phyloP scores from a whole-genome alignment of 2,113 vertebrate genomes.

The Xiphias gladius region DNA sequence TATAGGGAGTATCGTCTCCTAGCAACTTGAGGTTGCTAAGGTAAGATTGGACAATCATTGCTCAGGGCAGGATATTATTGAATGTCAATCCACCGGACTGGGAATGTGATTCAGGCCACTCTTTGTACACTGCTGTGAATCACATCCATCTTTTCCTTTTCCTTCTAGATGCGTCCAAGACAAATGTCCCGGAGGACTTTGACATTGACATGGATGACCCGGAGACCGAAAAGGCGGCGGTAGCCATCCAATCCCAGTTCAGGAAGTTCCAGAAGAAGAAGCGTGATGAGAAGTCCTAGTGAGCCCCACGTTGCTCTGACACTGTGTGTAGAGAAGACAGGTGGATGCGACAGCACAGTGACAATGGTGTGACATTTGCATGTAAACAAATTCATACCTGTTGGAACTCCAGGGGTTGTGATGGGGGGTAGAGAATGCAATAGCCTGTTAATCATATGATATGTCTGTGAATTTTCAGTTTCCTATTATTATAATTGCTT shows the following conservation, averaged over 20 bases:
- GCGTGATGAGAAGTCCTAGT: slow-evolving; percentile 91
- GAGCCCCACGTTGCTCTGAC: slow-evolving; percentile 87
- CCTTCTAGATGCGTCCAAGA: slow-evolving; percentile 91
- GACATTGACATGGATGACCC: slow-evolving; percentile 98
- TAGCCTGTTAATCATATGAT: slow-evolving; percentile 79
- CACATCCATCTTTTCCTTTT: slow-evolving; percentile 38
- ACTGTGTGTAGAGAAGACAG: slow-evolving; percentile 78
- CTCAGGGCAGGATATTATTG: background rate
- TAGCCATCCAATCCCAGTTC: slow-evolving; percentile 99
- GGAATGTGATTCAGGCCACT: background rate
- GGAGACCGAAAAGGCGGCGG: slow-evolving; percentile 96
- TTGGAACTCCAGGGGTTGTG: slow-evolving; percentile 71
- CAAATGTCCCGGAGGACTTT: slow-evolving; percentile 92
- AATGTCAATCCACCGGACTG: no score
- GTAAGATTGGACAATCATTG: background rate
- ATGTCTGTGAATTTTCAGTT: slow-evolving; percentile 78
- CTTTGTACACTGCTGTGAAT: background rate
- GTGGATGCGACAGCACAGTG: slow-evolving; percentile 84
- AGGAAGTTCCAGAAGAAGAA: slow-evolving; percentile 99
- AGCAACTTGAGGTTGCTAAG: background rate
- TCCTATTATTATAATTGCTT: slow-evolving; percentile 65
- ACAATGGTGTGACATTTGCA: slow-evolving; percentile 81
- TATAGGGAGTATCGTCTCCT: background rate
- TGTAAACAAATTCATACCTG: slow-evolving; percentile 83
- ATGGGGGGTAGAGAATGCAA: slow-evolving; percentile 70